These are phyloP conservation scores for Gymnocheta viridis DNA, from an alignment of 2,888 invertebrate genomes.

Conservation along the genomic window DNA sequence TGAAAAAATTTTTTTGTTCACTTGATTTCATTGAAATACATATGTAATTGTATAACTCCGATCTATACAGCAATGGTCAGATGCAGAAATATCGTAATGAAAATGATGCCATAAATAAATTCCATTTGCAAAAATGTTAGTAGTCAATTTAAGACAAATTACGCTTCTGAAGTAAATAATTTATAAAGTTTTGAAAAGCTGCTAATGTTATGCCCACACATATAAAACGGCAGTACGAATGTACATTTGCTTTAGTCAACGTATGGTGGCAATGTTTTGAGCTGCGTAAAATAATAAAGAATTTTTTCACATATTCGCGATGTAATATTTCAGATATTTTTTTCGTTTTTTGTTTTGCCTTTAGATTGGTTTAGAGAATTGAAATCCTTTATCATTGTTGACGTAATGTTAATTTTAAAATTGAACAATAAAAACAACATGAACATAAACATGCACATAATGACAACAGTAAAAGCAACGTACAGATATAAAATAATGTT, in stretches of 20 bases:
- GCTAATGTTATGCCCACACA: constrained; percentile 4
- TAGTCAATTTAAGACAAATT: no score
- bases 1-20: no score
- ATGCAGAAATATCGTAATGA: no score
- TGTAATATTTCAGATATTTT: constrained; percentile 44
- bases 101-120: no score
- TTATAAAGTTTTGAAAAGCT: background rate
- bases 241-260: constrained; percentile 32
- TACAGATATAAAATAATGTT: constrained; percentile 55
- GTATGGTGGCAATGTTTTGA: constrained; percentile 45
- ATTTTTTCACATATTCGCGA: constrained; percentile 57
- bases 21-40: no score
- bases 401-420: constrained; percentile 69
- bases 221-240: background rate
- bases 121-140: no score
- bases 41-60: no score
- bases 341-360: constrained; percentile 12
- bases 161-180: no score
- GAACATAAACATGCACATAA: constrained; percentile 28
- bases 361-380: constrained; percentile 58
- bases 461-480: constrained; percentile 33
- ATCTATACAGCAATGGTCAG: no score
- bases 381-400: constrained; percentile 64
- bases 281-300: constrained; percentile 62
- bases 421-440: constrained; percentile 59